Evolutionary conservation across 2,797 vertebrate genomes (phyloP).

Genomic region (Pogoniulus pusillus): DNA sequence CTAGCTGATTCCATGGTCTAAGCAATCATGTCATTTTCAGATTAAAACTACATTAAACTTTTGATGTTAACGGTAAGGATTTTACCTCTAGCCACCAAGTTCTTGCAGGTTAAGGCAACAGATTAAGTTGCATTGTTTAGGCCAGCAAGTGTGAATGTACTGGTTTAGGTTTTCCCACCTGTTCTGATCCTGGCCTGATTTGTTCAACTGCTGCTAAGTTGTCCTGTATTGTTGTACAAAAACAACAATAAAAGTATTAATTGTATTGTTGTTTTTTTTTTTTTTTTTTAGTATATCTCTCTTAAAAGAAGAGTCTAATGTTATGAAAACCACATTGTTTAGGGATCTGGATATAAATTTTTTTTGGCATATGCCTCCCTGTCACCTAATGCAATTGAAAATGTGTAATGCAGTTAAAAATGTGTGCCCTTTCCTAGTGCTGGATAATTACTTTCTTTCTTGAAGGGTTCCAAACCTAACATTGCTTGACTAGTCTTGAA

Average conservation of each 20-base stretch:
- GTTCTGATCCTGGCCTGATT: background rate
- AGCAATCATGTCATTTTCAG: background rate
- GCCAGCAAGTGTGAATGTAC: background rate
- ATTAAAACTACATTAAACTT: background rate
- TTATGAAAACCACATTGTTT: background rate
- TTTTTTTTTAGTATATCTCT: background rate
- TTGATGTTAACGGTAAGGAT: background rate
- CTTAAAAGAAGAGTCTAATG: background rate
- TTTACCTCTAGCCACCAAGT: background rate
- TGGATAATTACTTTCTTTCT: background rate
- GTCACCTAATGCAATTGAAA: background rate
- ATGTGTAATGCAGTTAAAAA: background rate
- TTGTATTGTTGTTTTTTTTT: background rate
- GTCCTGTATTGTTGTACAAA: too few species aligned
- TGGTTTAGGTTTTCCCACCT: background rate
- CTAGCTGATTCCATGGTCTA: background rate
- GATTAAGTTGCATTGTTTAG: background rate
- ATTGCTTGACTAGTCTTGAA: background rate
- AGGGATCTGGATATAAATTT: background rate
- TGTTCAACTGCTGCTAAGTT: background rate
- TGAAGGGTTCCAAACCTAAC: background rate
- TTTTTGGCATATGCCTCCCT: background rate
- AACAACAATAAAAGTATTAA: too few species aligned
- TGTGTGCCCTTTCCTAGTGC: background rate
- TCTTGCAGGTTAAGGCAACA: background rate